phyloP scores from a whole-genome alignment of 1,140 invertebrate genomes.

The Heliconius hermathena region DNA sequence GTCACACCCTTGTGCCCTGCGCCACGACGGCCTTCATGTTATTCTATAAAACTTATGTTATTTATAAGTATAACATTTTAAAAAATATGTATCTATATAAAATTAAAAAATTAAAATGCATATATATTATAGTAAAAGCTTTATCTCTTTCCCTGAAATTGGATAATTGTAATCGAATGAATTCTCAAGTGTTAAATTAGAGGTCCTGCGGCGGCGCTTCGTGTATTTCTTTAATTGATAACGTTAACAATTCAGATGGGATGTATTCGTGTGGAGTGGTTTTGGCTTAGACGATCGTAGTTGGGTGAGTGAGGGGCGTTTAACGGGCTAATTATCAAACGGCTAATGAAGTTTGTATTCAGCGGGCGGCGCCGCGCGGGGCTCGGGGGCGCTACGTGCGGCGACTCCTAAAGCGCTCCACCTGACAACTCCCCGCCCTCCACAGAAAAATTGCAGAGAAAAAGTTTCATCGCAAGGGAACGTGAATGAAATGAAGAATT shows the following conservation, averaged over 20 bases:
- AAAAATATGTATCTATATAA: not conserved
- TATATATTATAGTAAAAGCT: not conserved
- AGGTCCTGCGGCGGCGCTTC: not conserved
- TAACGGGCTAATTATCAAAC: constrained; percentile 83
- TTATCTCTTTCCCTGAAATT: not conserved
- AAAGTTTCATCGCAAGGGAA: constrained; percentile 81
- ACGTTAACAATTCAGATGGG: constrained; percentile 36
- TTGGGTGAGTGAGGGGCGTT: constrained; percentile 75
- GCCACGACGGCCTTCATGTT: too few species aligned
- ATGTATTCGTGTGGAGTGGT: constrained; percentile 45
- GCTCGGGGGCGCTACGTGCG: constrained; percentile 72
- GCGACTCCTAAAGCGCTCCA: constrained; percentile 76
- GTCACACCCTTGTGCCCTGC: too few species aligned
- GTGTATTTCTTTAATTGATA: constrained; percentile 34
- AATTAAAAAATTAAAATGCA: not conserved
- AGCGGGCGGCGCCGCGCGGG: constrained; percentile 63
- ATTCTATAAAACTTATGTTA: not conserved
- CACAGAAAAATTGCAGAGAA: constrained; percentile 81
- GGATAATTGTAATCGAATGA: not conserved
- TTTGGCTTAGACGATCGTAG: constrained; percentile 67
- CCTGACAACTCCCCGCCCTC: constrained; percentile 78
- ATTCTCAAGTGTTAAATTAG: not conserved
- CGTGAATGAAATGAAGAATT: constrained; percentile 82
- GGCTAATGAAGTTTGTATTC: constrained; percentile 82
- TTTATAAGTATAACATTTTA: not conserved